Conservation (phyloP, 2,888 invertebrate genomes). For the Trachelus stipa region DNA sequence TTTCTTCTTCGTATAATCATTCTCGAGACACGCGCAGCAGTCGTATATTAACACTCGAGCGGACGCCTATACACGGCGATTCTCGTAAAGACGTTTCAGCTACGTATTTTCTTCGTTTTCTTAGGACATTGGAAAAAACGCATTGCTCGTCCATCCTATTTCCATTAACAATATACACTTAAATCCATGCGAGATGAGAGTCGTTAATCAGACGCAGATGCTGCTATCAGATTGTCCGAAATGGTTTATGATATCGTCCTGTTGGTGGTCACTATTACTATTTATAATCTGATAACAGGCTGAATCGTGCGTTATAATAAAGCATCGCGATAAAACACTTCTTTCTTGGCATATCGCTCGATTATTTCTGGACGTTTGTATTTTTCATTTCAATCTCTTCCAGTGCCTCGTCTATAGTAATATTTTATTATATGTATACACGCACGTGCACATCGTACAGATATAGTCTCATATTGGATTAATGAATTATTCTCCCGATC, state of each 20-base stretch:
- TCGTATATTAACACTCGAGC: not conserved
- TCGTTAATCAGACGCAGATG: not conserved
- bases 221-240: not conserved
- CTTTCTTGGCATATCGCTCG: not conserved
- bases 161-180: not conserved
- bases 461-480: not conserved
- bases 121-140: not conserved
- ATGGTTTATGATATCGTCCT: not conserved
- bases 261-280: not conserved
- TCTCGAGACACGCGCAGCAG: not conserved
- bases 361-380: not conserved
- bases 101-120: not conserved
- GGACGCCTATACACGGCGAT: not conserved
- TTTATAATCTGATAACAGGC: not conserved
- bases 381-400: not conserved
- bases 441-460: not conserved
- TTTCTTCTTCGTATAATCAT: not conserved
- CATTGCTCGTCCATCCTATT: not conserved
- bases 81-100: not conserved
- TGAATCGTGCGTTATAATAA: not conserved
- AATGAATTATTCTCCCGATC: not conserved
- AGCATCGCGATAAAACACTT: not conserved
- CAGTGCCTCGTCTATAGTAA: not conserved
- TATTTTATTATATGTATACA: not conserved
- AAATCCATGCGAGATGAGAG: not conserved